Evolutionary conservation across 23 tunicate genomes (phyloP).

Genomic region (Trididemnum miniatum): DNA sequence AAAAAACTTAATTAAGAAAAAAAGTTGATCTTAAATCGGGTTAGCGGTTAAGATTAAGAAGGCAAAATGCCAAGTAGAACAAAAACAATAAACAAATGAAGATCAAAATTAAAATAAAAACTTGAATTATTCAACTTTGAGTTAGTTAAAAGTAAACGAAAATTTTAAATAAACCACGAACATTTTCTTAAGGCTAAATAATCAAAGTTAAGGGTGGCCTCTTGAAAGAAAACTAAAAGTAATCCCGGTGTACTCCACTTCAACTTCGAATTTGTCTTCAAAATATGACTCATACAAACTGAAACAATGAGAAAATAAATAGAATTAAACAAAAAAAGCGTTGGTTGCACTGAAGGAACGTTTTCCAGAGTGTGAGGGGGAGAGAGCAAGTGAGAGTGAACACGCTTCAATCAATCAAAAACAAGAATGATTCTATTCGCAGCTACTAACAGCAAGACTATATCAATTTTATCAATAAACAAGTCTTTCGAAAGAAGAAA

Average conservation of each 20-base stretch:
- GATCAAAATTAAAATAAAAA: not conserved
- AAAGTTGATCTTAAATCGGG: not conserved
- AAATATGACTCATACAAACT: not conserved
- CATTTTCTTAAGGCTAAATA: no score
- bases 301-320: not conserved
- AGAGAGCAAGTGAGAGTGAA: no score
- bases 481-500: no score
- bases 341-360: no score
- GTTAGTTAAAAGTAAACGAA: not conserved
- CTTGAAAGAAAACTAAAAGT: not conserved
- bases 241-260: not conserved
- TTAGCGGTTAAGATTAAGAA: slow-evolving; percentile 22
- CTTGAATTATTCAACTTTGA: not conserved
- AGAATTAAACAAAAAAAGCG: no score
- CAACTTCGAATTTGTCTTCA: not conserved
- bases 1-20: not conserved
- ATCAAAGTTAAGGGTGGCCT: not conserved
- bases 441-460: no score
- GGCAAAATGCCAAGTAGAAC: not conserved
- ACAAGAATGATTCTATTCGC: no score
- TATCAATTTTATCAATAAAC: no score
- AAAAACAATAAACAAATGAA: slow-evolving; percentile 5
- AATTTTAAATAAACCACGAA: not conserved
- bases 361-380: no score
- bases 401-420: no score